Percentiles rank a stretch among this genome's conserved stretches.
Evolutionary conservation across 2,888 invertebrate genomes (phyloP).

Genomic region (Leptinotarsa rubiginosa): DNA sequence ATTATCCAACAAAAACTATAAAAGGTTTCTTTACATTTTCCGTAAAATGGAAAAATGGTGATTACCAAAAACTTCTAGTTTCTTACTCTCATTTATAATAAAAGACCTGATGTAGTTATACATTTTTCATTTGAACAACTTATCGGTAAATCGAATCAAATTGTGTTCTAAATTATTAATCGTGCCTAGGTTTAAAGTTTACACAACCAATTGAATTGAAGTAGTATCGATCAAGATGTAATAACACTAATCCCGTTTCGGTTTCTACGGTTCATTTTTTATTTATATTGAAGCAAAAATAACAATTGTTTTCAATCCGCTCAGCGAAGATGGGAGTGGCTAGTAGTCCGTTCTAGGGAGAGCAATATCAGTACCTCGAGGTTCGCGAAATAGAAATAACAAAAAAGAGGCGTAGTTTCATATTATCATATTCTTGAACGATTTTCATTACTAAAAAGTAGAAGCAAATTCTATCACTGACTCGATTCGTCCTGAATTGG

Average conservation of each 20-base stretch:
- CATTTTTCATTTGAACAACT: background rate
- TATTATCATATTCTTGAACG: too few relatives aligned
- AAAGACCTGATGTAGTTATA: background rate
- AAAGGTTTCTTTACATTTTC: too few relatives aligned
- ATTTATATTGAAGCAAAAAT: conserved; percentile 60
- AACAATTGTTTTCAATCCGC: conserved; percentile 52
- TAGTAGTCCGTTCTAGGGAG: background rate
- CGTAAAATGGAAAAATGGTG: too few relatives aligned
- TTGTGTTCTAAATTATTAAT: conserved; percentile 59
- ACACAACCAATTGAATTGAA: conserved; percentile 61
- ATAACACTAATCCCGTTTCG: conserved; percentile 61
- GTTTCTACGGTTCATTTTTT: conserved; percentile 59
- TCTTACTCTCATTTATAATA: background rate
- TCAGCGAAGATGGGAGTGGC: conserved; percentile 7
- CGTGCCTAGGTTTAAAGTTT: conserved; percentile 61
- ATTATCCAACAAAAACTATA: too few relatives aligned
- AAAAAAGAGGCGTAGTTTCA: too few relatives aligned
- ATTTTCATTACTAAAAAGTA: too few relatives aligned
- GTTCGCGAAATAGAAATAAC: too few relatives aligned
- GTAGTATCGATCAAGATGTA: conserved; percentile 61
- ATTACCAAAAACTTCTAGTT: too few relatives aligned
- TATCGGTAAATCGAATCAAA: conserved; percentile 49
- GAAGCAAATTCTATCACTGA: too few relatives aligned
- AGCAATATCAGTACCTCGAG: background rate
- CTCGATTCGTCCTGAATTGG: too few relatives aligned